Evolutionary conservation across 1,140 invertebrate species (phyloP).

Genomic region (Popillia japonica): DNA sequence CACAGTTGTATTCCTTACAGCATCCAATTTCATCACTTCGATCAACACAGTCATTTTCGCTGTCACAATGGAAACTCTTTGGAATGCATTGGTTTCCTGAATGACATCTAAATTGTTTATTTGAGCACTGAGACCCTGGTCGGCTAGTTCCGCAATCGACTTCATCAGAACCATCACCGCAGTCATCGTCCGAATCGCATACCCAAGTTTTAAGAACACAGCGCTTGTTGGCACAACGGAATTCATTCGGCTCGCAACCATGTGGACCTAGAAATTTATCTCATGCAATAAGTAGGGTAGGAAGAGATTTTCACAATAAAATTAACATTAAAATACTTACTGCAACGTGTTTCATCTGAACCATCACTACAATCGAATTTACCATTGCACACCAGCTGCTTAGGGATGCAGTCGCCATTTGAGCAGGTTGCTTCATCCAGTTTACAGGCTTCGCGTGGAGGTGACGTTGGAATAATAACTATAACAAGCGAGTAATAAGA

Average conservation of each 20-base stretch:
- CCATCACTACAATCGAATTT: slow-evolving; percentile 83
- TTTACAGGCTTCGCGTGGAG: slow-evolving; percentile 68
- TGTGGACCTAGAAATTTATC: slow-evolving; percentile 60
- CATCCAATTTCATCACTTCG: slow-evolving; percentile 92
- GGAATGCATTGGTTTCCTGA: slow-evolving; percentile 89
- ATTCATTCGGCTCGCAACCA: slow-evolving; percentile 94
- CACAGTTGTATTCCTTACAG: slow-evolving; percentile 50
- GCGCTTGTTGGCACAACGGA: slow-evolving; percentile 83
- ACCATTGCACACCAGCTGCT: slow-evolving; percentile 82
- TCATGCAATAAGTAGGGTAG: not conserved
- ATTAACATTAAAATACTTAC: slow-evolving; percentile 64
- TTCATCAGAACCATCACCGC: slow-evolving; percentile 89
- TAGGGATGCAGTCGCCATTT: slow-evolving; percentile 90
- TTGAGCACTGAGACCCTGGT: slow-evolving; percentile 75
- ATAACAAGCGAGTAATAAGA: not conserved
- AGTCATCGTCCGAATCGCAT: slow-evolving; percentile 92
- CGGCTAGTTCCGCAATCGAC: slow-evolving; percentile 67
- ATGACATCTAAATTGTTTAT: slow-evolving; percentile 84
- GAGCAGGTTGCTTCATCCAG: slow-evolving; percentile 87
- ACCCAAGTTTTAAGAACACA: slow-evolving; percentile 93
- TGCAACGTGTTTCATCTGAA: slow-evolving; percentile 89
- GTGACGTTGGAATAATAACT: slow-evolving; percentile 40
- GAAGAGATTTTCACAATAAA: too few species aligned
- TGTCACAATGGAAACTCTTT: slow-evolving; percentile 93
- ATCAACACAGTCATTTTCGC: slow-evolving; percentile 86